Base-by-base conservation (phyloP, 2,113 vertebrate species). In the Platysternon megacephalum region DNA sequence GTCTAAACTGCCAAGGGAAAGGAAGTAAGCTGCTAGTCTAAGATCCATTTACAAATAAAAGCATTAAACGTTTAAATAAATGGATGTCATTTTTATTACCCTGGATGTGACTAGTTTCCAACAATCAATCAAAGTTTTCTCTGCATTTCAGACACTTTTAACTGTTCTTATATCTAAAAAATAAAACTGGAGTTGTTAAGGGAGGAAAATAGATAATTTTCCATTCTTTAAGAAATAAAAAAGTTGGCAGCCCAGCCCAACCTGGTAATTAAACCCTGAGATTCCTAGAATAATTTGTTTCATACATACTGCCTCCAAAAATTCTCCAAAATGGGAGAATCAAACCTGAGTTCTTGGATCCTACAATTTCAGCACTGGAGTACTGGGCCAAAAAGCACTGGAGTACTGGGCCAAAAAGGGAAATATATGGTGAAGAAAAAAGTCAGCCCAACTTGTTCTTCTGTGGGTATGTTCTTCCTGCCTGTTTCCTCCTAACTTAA, bases 141-240 rank as follows among this genome's bases (percentile, higher is more conserved):
- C 29, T 46, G 2, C 83, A 17, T 35, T 12, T 89, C 22, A 12
- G 3, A 11, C 48, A 35, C 17, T 58, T 78, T 5, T 8, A 49
- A 1, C 5, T 29, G 2, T 55, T 84, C 61, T 35, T 72, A 72
- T 46, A 3, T 21, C 17, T 56, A 1, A 49, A 51, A 68, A 86
- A 13, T 72, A 58, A 6, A 91, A 76, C 4, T 56, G 79, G 3
- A 29, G 11, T 46, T 65, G 61, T 68, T 68, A 65, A 32, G 16
- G 61, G 32, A 55, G 49, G 10, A 56, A 86, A 85, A 17, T 29
- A 12, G 17, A 8, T 52, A 0, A 0, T 1, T 3, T 74, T 79
- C 24, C 28, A 10, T 79, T 46, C 26, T 22, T 58, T 19, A 39
- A 16, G 9, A 80, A 89, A 83, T 89, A 8, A 79, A 82, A 79